These are phyloP conservation scores for Melanotaenia nigrans DNA, from an alignment of 2,797 vertebrate species.

Conservation along the genomic window DNA sequence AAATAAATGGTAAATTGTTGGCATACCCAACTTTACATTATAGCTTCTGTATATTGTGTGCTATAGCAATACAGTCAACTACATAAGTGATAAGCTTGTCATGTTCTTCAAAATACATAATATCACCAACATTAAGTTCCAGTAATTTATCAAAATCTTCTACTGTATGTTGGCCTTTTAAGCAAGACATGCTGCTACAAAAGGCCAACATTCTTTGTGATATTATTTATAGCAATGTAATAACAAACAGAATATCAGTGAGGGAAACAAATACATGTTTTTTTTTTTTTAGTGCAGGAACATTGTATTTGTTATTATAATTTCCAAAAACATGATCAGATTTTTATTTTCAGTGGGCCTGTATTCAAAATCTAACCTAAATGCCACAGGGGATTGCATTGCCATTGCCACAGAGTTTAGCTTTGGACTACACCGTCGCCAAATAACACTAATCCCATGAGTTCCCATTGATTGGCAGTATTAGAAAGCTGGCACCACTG, in stretches of 20 bases:
- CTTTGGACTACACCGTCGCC: constrained; percentile 47
- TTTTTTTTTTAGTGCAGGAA: background rate
- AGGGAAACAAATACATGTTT: background rate
- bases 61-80: constrained; percentile 35
- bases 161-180: background rate
- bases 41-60: constrained; percentile 19
- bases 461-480: constrained; percentile 57
- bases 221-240: background rate
- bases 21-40: constrained; percentile 10
- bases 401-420: constrained; percentile 28
- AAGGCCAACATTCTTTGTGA: background rate
- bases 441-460: constrained; percentile 46
- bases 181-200: background rate
- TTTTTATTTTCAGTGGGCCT: constrained; percentile 18
- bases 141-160: background rate
- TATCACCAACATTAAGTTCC: background rate
- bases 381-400: constrained; percentile 23
- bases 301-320: background rate
- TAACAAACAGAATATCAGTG: background rate
- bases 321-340: constrained; percentile 30
- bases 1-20: constrained; percentile 36
- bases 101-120: background rate
- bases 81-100: background rate
- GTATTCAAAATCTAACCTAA: constrained; percentile 33
- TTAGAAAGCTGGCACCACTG: constrained; percentile 57